A percentile compares a stretch with the other conserved stretches of the same genome.
These are phyloP conservation scores for Marcusenius ussheri DNA, from an alignment of 2,113 vertebrate genomes.

Conservation along the genomic window DNA sequence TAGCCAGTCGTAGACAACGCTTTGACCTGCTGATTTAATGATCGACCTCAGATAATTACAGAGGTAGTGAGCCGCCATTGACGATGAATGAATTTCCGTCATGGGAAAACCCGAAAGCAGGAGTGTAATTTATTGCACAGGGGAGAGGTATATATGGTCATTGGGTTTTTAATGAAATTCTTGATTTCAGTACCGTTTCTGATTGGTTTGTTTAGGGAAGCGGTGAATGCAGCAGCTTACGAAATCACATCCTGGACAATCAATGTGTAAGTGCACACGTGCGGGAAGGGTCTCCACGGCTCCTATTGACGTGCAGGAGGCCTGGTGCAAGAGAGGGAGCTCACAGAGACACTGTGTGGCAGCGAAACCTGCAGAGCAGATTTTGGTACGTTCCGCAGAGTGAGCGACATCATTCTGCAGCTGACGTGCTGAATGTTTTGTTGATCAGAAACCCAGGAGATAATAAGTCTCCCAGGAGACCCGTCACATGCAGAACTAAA, in stretches of 20 bases:
- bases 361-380: neutral
- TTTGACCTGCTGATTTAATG: neutral
- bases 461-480: neutral
- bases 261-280: neutral
- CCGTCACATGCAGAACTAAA: neutral
- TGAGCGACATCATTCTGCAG: neutral
- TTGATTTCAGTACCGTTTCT: neutral
- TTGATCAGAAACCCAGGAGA: neutral
- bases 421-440: neutral
- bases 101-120: neutral
- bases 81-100: neutral
- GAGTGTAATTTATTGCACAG: neutral
- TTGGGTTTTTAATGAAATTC: slow-evolving; percentile 6
- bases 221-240: neutral
- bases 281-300: neutral
- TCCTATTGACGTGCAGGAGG: neutral
- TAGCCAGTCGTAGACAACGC: neutral
- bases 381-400: neutral
- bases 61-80: neutral
- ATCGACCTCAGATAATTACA: neutral
- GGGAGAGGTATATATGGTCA: neutral
- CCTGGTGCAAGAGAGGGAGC: neutral
- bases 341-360: neutral
- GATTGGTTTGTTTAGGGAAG: neutral
- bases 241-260: neutral